A percentile compares a stretch with the other conserved stretches of the same genome.
phyloP scores from a whole-genome alignment of 2,888 invertebrate genomes.

The Eucriotettix oculatus region DNA sequence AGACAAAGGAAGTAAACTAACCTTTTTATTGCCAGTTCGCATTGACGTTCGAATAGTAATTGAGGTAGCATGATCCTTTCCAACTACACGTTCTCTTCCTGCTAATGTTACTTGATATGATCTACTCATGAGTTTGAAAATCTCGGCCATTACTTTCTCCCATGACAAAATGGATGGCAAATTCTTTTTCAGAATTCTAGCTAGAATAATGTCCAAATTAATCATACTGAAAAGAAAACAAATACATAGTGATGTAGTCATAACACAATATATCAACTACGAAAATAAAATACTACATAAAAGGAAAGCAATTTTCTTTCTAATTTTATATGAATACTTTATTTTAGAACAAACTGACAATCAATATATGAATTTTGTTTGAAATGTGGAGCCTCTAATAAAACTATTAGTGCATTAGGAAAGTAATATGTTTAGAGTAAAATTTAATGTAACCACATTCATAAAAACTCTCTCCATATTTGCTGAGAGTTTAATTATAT shows the following conservation, averaged over 20 bases:
- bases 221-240: neutral
- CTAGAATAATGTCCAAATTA: neutral
- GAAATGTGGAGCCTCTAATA: too few species aligned
- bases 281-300: neutral
- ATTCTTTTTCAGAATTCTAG: neutral
- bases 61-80: conserved; percentile 56
- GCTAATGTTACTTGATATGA: conserved; percentile 40
- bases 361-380: too few species aligned
- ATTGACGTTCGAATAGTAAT: conserved; percentile 60
- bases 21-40: conserved; percentile 80
- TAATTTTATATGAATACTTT: too few species aligned
- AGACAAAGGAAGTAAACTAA: conserved; percentile 18
- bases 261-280: neutral
- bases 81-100: conserved; percentile 17
- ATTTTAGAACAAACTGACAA: too few species aligned
- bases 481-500: too few species aligned
- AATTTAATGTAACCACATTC: too few species aligned
- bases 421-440: too few species aligned
- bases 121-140: conserved; percentile 52
- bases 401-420: too few species aligned
- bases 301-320: too few species aligned
- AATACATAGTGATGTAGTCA: neutral
- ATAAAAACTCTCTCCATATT: too few species aligned
- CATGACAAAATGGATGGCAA: conserved; percentile 37
- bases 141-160: conserved; percentile 50